Base-by-base conservation (phyloP, 2,888 invertebrate genomes). In the Panopea generosa region DNA sequence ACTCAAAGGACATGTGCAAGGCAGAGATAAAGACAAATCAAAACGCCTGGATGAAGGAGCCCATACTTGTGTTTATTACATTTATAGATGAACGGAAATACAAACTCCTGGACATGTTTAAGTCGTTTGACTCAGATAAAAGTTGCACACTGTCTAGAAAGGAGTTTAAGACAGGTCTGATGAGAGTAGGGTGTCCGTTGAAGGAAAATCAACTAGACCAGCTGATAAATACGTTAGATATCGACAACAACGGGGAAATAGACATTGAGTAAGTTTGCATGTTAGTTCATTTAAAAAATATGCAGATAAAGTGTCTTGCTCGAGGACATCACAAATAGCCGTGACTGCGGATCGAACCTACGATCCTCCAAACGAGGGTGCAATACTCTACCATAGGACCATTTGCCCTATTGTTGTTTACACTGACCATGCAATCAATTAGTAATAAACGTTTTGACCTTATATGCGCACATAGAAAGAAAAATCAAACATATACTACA, bases 71-170 rank as follows among this genome's bases (percentile, higher is more conserved):
- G 45, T 83, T 89, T 40, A 76, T 84, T 33, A 56, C 74, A 33
- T 88, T 83, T 60, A 77, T 86, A 1, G 82, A 85, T n/a, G 70
- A 74, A 4, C 63, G 76, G n/a, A 78, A 84, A 29, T 57, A 87
- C 18, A 76, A 87, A 22, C 40, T 77, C 38, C 40, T 89, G 45
- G 89, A 90, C 61, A 70, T 90, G 38, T 89, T 90, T 77, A 83
- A 79, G 43, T 74, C 72, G 53, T 82, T 89, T 22, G 90, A 90
- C 78, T 81, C 60, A 16, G 87, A 90, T 69, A 81, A 84, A 47
- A 88, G 84, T 33, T 81, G 82, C 49, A 61, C 81, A 20, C 52
- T 90, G 22, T 71, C 83, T 2, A 43, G 59, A 6, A 74, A 81
- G 11, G 90, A 90, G 65, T 84, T 90, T 43, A 72, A 62, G 3